phyloP scores from a whole-genome alignment of 2,888 invertebrate genomes.

The Odontothrips loti region DNA sequence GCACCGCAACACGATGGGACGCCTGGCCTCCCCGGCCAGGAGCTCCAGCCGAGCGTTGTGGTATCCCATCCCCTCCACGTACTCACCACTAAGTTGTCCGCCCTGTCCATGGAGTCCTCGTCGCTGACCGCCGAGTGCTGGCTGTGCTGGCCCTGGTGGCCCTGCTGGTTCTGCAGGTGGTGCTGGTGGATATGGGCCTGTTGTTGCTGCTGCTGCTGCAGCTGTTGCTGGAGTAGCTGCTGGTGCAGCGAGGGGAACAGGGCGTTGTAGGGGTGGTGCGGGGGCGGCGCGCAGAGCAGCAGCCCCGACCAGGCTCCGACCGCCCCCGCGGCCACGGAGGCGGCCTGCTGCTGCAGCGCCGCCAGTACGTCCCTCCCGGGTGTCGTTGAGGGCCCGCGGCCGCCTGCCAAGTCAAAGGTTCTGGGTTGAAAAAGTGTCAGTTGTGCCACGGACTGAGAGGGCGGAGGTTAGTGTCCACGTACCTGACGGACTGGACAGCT shows the following conservation, averaged over 20 bases:
- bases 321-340: neutral
- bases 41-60: no score
- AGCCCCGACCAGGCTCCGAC: neutral
- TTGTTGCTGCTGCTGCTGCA: conserved; percentile 35
- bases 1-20: neutral
- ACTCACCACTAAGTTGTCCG: neutral
- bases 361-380: conserved; percentile 33
- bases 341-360: conserved; percentile 25
- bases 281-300: conserved; percentile 42
- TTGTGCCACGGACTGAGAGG: neutral
- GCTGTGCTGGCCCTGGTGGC: neutral
- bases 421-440: neutral
- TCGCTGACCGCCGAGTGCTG: neutral
- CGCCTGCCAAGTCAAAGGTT: conserved; percentile 33
- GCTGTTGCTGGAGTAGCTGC: conserved; percentile 47
- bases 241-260: conserved; percentile 49
- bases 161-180: neutral
- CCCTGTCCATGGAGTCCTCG: neutral
- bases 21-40: neutral
- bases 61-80: neutral
- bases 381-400: conserved; percentile 31
- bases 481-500: conserved; percentile 37
- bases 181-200: neutral
- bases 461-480: neutral
- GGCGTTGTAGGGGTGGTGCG: conserved; percentile 46